These are phyloP conservation scores for Loxodonta africana DNA, from an alignment of 2,113 vertebrate genomes.

Conservation along the genomic window DNA sequence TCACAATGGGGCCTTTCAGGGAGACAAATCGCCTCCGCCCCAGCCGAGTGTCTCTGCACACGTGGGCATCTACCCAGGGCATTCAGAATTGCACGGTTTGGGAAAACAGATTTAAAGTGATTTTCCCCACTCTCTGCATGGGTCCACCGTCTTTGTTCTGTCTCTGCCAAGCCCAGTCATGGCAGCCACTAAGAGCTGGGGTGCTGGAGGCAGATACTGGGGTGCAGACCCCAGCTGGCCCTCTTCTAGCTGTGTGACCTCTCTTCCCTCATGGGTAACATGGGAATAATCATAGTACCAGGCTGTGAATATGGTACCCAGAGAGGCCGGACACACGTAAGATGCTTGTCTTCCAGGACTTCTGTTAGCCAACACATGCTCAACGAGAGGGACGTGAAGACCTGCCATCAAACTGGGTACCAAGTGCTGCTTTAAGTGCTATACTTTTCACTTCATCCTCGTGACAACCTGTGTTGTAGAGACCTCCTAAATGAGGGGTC, in stretches of 20 bases:
- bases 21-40: conserved; percentile 66
- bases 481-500: neutral
- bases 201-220: neutral
- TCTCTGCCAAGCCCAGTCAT: neutral
- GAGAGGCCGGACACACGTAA: neutral
- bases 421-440: neutral
- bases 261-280: neutral
- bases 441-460: neutral
- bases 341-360: neutral
- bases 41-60: conserved; percentile 33
- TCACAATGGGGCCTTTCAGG: conserved; percentile 78
- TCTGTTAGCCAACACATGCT: neutral
- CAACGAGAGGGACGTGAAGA: neutral
- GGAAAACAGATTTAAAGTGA: conserved; percentile 69
- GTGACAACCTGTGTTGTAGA: neutral
- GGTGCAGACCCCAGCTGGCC: neutral
- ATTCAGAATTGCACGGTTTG: conserved; percentile 50
- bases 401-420: accelerated
- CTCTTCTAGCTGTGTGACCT: neutral
- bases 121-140: neutral
- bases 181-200: neutral
- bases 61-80: conserved; percentile 61
- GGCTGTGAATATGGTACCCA: neutral
- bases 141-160: conserved; percentile 48
- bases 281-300: neutral